Evolutionary conservation across 1,140 invertebrate species (phyloP), one percentile per base, ranked within the genome.

Genomic region (Zaprionus vittiger): DNA sequence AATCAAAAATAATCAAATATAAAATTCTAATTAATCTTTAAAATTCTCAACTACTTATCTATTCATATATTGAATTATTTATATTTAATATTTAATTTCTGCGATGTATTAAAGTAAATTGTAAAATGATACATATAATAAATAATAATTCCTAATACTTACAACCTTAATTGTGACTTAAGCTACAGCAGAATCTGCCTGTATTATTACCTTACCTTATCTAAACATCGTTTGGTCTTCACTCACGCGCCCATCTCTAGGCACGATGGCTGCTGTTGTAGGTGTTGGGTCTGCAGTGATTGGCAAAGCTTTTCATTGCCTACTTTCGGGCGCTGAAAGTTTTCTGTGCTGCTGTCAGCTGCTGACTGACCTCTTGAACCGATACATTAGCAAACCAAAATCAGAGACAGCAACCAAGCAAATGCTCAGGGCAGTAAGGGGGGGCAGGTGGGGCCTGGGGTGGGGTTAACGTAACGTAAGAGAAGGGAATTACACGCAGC

Each of bases 291-390:
- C 37, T 78, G 75, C 65, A 78, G 47, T 73, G 57, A 69, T 74
- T 69, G 72, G 49, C 65, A 74, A 54, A 37, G 73, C 62, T 64
- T 79, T 76, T 56, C 57, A 62, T 66, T 74, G 71, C 79, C 77
- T 80, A 79, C 77, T 75, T 80, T 80, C 78, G 59, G 78, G 76
- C 66, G 66, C 59, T 73, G 60, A 68, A 80, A 80, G 76, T 80
- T 80, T 79, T 80, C 65, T 73, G 64, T 70, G 71, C 52, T 56
- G 44, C 73, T 70, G 76, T 75, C 81, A 71, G 73, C 76, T 71
- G 65, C 65, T 64, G 69, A 84, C 67, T 89, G 85, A 89, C 84
- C 84, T 79, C 79, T 79, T 89, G 84, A 89, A 89, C 84, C 84
- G 59, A 74, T 81, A 81, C 85, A 84, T 81, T 81, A 80, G 79